Base-by-base conservation (phyloP, 2,888 invertebrate species). In the Molanna angustata region DNA sequence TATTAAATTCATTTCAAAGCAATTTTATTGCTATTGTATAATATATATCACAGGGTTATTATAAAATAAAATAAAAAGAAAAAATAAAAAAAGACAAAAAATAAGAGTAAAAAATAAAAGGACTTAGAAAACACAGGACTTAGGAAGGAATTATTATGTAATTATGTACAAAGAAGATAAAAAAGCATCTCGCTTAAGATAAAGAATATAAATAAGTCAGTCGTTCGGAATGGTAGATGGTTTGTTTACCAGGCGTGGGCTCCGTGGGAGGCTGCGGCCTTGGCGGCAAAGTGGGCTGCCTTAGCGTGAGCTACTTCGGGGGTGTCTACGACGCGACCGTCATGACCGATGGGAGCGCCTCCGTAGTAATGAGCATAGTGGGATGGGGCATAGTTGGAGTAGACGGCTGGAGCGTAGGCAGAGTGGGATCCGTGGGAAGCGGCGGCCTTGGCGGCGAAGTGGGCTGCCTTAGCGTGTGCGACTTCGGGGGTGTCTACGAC, bases 271-370 rank as follows among this genome's bases (percentile, higher is more conserved):
- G 44, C 43, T 14, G 27, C 19, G 27, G 37, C 17, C 27, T 27
- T 27, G 55, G 80, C 80, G 59, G 80, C 80, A 59, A 80, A 74
- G 67, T 82, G 81, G 54, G 76, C 74, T 59, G 79, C 78, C 62
- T 77, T 79, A 50, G 82, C 82, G 59, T 77, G 78, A 53, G 80
- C 79, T 52, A 81, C 81, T 64, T 80, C 81, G 35, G 79, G 79
- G 61, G 79, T 79, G 62, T 80, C 80, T 40, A 56, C 47, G 41
- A 16, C 56, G 52, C 52, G 48, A n/a, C 56, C 50, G 19, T 37
- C 37, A n/a, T 16, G 37, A 3, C 37, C 37, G 7, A 37, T 9
- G 18, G 37, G 37, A 13, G 37, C 37, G 13, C 17, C 37, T 17
- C 37, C 37, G n/a, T n/a, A n/a, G n/a, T n/a, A n/a, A 31, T 54